Evolutionary conservation across 2,888 invertebrate species (phyloP).

Genomic region (Bruchidius siliquastri): DNA sequence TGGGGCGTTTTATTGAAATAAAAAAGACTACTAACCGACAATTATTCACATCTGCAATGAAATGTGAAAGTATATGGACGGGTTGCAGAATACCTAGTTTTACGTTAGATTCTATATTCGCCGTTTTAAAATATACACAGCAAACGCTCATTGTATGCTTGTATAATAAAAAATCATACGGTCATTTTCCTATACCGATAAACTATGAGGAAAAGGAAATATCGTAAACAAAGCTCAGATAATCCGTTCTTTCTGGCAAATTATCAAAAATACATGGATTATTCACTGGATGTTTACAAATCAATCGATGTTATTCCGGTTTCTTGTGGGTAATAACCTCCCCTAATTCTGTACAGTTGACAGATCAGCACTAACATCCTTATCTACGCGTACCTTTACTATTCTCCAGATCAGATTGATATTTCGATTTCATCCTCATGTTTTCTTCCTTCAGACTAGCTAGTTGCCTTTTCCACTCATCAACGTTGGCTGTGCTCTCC

Average conservation of each 20-base stretch:
- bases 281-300: too few species aligned
- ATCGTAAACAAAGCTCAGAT: neutral
- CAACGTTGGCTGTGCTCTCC: slow-evolving; percentile 93
- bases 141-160: neutral
- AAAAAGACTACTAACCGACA: slow-evolving; percentile 5
- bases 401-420: slow-evolving; percentile 65
- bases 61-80: slow-evolving; percentile 12
- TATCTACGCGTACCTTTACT: slow-evolving; percentile 51
- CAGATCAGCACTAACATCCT: too few species aligned
- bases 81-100: neutral
- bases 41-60: slow-evolving; percentile 7
- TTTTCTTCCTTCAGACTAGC: slow-evolving; percentile 91
- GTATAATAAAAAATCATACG: slow-evolving; percentile 6
- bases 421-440: slow-evolving; percentile 71
- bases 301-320: too few species aligned
- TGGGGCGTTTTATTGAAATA: slow-evolving; percentile 1
- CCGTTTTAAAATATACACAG: neutral
- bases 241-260: neutral
- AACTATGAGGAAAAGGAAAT: neutral
- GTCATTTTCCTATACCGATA: neutral
- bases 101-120: neutral
- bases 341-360: too few species aligned
- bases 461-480: slow-evolving; percentile 96
- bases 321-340: too few species aligned
- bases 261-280: neutral